phyloP scores from a whole-genome alignment of 2,888 invertebrate genomes.

The Alentia gelatinosa region DNA sequence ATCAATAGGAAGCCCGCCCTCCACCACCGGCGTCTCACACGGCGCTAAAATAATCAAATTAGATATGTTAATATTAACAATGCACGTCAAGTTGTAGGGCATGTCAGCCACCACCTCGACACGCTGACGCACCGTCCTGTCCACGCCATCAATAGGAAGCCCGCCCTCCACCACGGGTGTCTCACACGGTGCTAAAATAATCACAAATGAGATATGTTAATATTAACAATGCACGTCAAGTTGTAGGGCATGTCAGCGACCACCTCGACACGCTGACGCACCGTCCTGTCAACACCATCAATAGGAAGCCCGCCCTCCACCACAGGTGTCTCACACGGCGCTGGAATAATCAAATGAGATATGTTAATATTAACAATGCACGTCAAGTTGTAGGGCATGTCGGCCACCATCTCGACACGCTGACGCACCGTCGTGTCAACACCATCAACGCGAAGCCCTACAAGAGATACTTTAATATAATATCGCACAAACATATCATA shows the following conservation, averaged over 20 bases:
- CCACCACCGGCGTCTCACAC: not conserved
- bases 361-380: too few relatives aligned
- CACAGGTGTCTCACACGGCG: not conserved
- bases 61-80: too few relatives aligned
- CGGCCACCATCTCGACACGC: slow-evolving; percentile 88
- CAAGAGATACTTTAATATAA: too few relatives aligned
- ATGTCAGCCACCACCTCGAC: slow-evolving; percentile 92
- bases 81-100: slow-evolving; percentile 94
- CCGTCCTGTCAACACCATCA: not conserved
- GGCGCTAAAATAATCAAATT: slow-evolving; percentile 21
- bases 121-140: not conserved
- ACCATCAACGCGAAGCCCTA: too few relatives aligned
- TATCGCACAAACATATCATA: too few relatives aligned
- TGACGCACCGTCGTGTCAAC: not conserved
- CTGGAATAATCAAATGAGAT: too few relatives aligned
- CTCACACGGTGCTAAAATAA: slow-evolving; percentile 5
- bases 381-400: slow-evolving; percentile 93
- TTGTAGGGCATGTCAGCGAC: slow-evolving; percentile 94
- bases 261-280: slow-evolving; percentile 83
- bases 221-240: slow-evolving; percentile 94
- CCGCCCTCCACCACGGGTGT: not conserved
- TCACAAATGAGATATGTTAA: too few relatives aligned
- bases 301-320: not conserved
- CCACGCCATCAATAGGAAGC: not conserved
- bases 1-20: not conserved